Evolutionary conservation across 2,113 vertebrate genomes (phyloP), one percentile per base, ranked within the genome.

Genomic region (Cynocephalus volans): DNA sequence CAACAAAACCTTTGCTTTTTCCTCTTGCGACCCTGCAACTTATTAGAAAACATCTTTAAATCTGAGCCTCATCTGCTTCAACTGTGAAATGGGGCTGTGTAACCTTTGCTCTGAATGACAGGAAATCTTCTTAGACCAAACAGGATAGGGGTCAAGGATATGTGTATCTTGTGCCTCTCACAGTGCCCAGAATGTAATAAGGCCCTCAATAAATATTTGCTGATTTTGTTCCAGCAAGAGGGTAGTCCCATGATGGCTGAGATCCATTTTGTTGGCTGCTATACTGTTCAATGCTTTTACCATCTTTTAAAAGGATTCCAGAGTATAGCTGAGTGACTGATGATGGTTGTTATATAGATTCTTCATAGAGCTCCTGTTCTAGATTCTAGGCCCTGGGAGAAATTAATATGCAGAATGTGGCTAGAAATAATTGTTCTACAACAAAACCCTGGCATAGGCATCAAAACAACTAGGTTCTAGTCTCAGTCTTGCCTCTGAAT

Each of bases 21-120:
- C 9, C 19, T 81, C 36, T 92, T 69, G 0, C 54, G 33, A 50
- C 56, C 50, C 6, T 84, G 26, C 52, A 80, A 28, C 28, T 95
- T 94, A 72, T 23, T 81, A 87, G 56, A 93, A 95, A 94, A 82
- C 76, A 8, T 56, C 11, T 88, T 81, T 86, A 79, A 72, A 8
- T 96, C 52, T 77, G 73, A 91, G n/a, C 17, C 54, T 94, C n/a
- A 28, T 92, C 90, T 48, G 8, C 10, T 18, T 93, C 36, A 84
- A 52, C 41, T 94, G 26, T 86, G 26, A 95, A 96, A 31, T 60
- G 50, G 65, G 18, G 14, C 50, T 90, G 72, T 95, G 81, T 92
- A 88, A 73, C 23, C 28, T 18, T 36, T 95, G 26, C 6, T 90
- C 13, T 70, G 26, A 75, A 54, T 89, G 52, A 79, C 15, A 96